These are phyloP conservation scores for Toxostoma redivivum DNA, from an alignment of 2,113 vertebrate genomes.

Conservation along the genomic window DNA sequence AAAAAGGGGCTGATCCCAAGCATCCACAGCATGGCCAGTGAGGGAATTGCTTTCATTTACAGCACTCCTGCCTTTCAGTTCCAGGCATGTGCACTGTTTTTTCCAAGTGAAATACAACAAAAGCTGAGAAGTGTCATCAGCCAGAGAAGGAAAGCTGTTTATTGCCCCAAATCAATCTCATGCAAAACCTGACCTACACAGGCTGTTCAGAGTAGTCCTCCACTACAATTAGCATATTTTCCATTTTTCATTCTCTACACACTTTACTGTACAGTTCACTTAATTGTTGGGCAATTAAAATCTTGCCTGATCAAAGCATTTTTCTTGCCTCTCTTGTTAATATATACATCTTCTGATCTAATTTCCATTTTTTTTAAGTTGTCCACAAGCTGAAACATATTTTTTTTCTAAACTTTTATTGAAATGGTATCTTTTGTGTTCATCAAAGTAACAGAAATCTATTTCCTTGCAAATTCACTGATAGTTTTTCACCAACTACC, in stretches of 20 bases:
- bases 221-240: not conserved
- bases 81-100: not conserved
- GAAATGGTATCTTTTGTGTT: not conserved
- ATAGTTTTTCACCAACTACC: not conserved
- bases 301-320: conserved; percentile 22
- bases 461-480: not conserved
- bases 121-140: not conserved
- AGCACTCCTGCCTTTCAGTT: not conserved
- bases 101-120: not conserved
- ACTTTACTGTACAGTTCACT: not conserved
- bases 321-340: not conserved
- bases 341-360: not conserved
- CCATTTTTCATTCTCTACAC: not conserved
- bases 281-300: conserved; percentile 21
- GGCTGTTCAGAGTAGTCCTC: not conserved
- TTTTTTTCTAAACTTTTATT: not conserved
- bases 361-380: not conserved
- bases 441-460: not conserved
- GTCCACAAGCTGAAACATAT: not conserved
- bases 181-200: not conserved
- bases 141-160: not conserved
- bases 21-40: not conserved
- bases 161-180: not conserved
- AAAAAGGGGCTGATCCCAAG: not conserved
- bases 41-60: not conserved